Conservation (phyloP, 2,888 invertebrate genomes). For the Drosophila sordidula region DNA sequence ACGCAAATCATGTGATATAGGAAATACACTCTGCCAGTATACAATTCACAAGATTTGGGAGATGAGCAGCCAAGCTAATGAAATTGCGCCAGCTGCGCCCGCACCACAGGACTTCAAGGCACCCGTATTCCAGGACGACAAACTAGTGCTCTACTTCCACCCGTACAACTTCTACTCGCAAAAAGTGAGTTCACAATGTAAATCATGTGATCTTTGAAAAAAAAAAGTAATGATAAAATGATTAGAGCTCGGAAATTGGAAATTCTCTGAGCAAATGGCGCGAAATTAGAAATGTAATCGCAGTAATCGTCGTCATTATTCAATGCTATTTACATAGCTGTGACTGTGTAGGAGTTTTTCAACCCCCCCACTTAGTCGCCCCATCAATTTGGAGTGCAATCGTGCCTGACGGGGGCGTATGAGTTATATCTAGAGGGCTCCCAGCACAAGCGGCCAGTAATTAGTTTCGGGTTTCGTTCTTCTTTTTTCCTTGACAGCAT, state of each 20-base stretch:
- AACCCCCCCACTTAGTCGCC: not conserved
- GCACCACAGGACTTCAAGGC: constrained; percentile 75
- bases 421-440: constrained; percentile 5
- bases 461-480: constrained; percentile 13
- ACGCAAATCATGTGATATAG: constrained; percentile 64
- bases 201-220: constrained; percentile 47
- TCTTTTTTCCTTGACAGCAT: constrained; percentile 29
- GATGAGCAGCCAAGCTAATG: constrained; percentile 53
- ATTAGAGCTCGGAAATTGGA: constrained; percentile 7
- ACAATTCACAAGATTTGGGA: constrained; percentile 4
- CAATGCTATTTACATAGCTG: constrained; percentile 19
- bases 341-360: not conserved
- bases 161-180: constrained; percentile 91
- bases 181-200: constrained; percentile 87
- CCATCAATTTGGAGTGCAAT: constrained; percentile 28
- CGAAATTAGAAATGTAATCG: constrained; percentile 53
- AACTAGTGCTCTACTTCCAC: constrained; percentile 88
- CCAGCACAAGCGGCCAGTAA: constrained; percentile 12
- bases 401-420: constrained; percentile 37
- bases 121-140: constrained; percentile 79
- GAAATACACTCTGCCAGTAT: constrained; percentile 19
- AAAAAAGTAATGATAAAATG: not conserved
- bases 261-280: constrained; percentile 25
- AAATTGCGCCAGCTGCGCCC: constrained; percentile 31
- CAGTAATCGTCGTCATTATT: constrained; percentile 27